These are phyloP conservation scores for Barbus barbus DNA, from an alignment of 2,113 vertebrate species.

Conservation along the genomic window DNA sequence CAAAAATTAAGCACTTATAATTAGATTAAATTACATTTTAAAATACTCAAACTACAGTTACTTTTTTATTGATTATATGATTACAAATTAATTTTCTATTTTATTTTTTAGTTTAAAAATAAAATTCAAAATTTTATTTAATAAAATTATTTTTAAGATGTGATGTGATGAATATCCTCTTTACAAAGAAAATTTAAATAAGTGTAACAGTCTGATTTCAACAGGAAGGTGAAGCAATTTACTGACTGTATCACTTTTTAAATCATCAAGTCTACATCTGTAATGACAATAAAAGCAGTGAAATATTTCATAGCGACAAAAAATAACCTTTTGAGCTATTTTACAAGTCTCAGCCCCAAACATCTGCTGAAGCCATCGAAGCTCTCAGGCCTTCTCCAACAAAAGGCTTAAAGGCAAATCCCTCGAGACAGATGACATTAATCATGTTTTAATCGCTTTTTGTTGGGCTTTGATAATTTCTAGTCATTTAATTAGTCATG, in stretches of 20 bases:
- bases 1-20: too few relatives aligned
- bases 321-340: slow-evolving; percentile 39
- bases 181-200: background rate
- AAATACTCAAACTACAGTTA: too few relatives aligned
- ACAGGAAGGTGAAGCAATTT: slow-evolving; percentile 11
- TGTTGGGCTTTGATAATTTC: slow-evolving; percentile 63
- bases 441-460: slow-evolving; percentile 66
- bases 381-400: slow-evolving; percentile 62
- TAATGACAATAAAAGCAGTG: slow-evolving; percentile 27
- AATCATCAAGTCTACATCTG: slow-evolving; percentile 3
- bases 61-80: too few relatives aligned
- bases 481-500: slow-evolving; percentile 62
- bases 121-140: too few relatives aligned
- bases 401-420: slow-evolving; percentile 62
- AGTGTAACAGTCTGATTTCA: background rate
- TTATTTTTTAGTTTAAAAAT: too few relatives aligned
- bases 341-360: slow-evolving; percentile 52
- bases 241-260: background rate
- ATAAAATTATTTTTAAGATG: too few relatives aligned
- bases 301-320: slow-evolving; percentile 5
- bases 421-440: slow-evolving; percentile 60
- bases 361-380: slow-evolving; percentile 68
- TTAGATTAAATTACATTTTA: too few relatives aligned
- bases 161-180: background rate
- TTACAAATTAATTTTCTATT: too few relatives aligned